phyloP scores from a whole-genome alignment of 2,888 invertebrate species.

The Mystacides longicornis region DNA sequence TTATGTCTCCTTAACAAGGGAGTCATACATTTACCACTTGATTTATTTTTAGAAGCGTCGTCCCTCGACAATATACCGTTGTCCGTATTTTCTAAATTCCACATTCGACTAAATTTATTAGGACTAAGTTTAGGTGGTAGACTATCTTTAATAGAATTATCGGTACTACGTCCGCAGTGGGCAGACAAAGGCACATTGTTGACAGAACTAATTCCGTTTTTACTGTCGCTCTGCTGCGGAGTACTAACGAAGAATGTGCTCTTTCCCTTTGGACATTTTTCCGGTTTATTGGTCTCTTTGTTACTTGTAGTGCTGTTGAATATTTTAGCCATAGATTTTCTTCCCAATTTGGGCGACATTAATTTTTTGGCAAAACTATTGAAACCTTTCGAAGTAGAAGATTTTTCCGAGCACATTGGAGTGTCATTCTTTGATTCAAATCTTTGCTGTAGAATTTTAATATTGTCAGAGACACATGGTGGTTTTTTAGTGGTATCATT shows the following conservation, averaged over 20 bases:
- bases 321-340: slow-evolving; percentile 28
- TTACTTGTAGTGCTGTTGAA: slow-evolving; percentile 15
- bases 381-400: slow-evolving; percentile 13
- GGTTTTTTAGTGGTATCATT: slow-evolving; percentile 18
- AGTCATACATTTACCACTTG: slow-evolving; percentile 45
- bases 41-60: slow-evolving; percentile 10
- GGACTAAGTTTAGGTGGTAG: background rate
- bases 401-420: slow-evolving; percentile 10
- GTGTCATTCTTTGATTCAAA: slow-evolving; percentile 19
- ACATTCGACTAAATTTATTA: slow-evolving; percentile 8
- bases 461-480: slow-evolving; percentile 16
- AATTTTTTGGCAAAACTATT: slow-evolving; percentile 37
- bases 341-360: slow-evolving; percentile 41
- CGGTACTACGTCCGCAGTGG: slow-evolving; percentile 6
- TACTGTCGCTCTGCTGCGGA: slow-evolving; percentile 10
- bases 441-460: slow-evolving; percentile 21
- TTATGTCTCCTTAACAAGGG: slow-evolving; percentile 41
- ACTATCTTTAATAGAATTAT: slow-evolving; percentile 1
- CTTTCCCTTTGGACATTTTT: slow-evolving; percentile 20
- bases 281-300: slow-evolving; percentile 13
- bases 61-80: slow-evolving; percentile 7
- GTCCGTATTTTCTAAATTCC: slow-evolving; percentile 13
- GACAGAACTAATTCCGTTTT: background rate
- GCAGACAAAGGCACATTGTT: slow-evolving; percentile 14
- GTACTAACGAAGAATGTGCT: slow-evolving; percentile 24